Base-by-base conservation (phyloP, 2,888 invertebrate genomes). In the Lasioglossum vierecki region DNA sequence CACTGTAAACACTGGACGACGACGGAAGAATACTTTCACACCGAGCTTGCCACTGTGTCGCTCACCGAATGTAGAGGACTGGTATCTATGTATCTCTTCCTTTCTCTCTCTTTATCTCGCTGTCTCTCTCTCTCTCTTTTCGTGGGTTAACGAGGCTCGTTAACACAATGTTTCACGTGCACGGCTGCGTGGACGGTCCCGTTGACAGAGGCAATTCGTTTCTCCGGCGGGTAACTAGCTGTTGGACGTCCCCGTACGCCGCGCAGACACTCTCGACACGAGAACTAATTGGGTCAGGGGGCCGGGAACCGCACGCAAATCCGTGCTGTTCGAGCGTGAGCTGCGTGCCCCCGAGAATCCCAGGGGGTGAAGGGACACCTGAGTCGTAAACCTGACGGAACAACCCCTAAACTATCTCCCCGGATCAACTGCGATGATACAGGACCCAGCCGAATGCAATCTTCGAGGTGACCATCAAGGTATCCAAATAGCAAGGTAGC, bases 201-300 rank as follows among this genome's bases (percentile, higher is more conserved):
- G 82, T 77, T 39, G 78, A 82, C 70, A 68, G 63, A 73, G 30
- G 80, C 53, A 75, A 83, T 83, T 78, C 68, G 60, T 73, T 63
- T 46, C 79, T n/a, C 18, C 46, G 39, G 66, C 76, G 76, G 11
- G 46, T 46, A 44, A 77, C 76, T 68, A 68, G 74, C 71, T 72
- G 76, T 78, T 68, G 80, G 68, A 26, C 63, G 46, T 63, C 49
- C 35, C 44, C 74, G 53, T 44, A 63, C 73, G 70, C 73, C 70
- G 84, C 77, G 68, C 82, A 49, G 76, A 72, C 82, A 80, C 79
- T 82, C 78, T 78, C 85, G 72, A 78, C 66, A 76, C 79, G 87
- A 76, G 89, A 93, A 90, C 90, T 93, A 93, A 93, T 93, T 93
- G 91, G 93, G 93, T 93, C 93, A 93, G 91, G 90, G 91, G 91